phyloP scores from a whole-genome alignment of 2,888 invertebrate species.

The Globia sparganii region DNA sequence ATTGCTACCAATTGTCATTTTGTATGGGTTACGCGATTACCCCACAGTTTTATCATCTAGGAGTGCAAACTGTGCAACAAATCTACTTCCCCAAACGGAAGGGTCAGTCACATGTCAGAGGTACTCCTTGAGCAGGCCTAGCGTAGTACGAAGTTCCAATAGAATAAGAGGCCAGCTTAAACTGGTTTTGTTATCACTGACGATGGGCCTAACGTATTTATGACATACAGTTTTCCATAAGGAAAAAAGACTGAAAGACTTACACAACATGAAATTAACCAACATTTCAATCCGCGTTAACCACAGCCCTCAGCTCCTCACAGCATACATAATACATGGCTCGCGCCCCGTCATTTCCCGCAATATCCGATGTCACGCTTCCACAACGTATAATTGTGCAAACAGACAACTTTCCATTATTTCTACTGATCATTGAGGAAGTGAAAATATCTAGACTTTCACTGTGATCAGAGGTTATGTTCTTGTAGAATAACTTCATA shows the following conservation, averaged over 20 bases:
- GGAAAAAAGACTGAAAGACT: not conserved
- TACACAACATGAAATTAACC: constrained; percentile 12
- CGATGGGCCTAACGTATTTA: not conserved
- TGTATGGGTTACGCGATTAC: not conserved
- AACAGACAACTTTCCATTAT: constrained; percentile 61
- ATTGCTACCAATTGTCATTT: not conserved
- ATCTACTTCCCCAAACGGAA: not conserved
- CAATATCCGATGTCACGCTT: constrained; percentile 65
- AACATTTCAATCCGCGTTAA: constrained; percentile 24
- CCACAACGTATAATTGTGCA: constrained; percentile 58
- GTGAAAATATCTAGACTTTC: constrained; percentile 63
- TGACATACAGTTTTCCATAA: not conserved
- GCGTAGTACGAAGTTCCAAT: not conserved
- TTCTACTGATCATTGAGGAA: constrained; percentile 57
- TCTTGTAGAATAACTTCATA: constrained; percentile 25
- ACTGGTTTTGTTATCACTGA: not conserved
- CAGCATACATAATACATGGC: constrained; percentile 37
- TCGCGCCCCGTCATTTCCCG: constrained; percentile 51
- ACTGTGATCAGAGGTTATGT: constrained; percentile 41
- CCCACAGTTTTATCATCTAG: not conserved
- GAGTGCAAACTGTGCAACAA: not conserved
- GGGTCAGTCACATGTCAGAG: too few species aligned
- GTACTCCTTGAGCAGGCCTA: not conserved
- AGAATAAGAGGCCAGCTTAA: not conserved
- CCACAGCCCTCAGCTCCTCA: constrained; percentile 10